Percentiles rank a stretch among this genome's conserved stretches.
Evolutionary conservation across 37 sponge, comb jelly and placozoan species (phyloP).

Genomic region (Halisarca cf. caerulea): DNA sequence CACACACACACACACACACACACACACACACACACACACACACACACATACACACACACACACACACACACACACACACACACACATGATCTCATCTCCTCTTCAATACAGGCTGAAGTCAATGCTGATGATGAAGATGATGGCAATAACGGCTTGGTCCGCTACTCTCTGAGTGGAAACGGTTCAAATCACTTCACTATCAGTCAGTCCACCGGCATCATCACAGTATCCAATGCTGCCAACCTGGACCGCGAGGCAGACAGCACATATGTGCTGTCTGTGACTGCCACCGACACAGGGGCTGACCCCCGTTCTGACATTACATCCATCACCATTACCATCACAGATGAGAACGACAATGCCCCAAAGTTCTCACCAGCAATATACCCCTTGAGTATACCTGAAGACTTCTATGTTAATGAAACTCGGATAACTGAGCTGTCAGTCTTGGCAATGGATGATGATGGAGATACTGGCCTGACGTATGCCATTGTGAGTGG

Average conservation of each 20-base stretch:
- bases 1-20: conserved; percentile 1
- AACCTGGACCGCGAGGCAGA: conserved; percentile 59
- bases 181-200: conserved; percentile 40
- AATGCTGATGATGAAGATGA: conserved; percentile 56
- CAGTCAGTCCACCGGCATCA: conserved; percentile 49
- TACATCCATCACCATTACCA: neutral
- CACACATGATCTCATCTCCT: neutral
- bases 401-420: conserved; percentile 7
- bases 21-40: neutral
- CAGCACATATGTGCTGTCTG: conserved; percentile 24
- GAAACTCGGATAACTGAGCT: neutral
- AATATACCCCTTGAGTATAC: neutral
- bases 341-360: conserved; percentile 8
- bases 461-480: neutral
- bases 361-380: neutral
- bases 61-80: neutral
- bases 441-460: neutral
- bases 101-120: neutral
- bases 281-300: conserved; percentile 2
- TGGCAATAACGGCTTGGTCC: conserved; percentile 13
- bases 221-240: conserved; percentile 28
- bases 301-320: neutral
- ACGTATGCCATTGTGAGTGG: neutral
- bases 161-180: conserved; percentile 45
- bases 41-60: neutral